A percentile compares a stretch with the other conserved stretches of the same genome.
Conservation (phyloP, 2,888 invertebrate genomes). For the Cosmopolites sordidus region DNA sequence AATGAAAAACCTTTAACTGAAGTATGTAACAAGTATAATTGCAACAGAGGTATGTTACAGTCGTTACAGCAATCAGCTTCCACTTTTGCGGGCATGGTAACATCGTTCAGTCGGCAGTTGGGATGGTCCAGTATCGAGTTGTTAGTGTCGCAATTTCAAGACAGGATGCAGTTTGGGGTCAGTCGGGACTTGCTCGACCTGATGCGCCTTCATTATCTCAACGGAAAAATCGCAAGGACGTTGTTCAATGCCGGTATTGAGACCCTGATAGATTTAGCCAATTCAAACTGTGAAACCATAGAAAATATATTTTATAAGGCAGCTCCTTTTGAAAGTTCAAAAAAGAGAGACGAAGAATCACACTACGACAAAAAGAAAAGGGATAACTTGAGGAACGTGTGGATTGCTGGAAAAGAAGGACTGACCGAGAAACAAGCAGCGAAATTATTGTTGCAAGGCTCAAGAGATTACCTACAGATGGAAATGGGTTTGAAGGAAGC, state of each 20-base stretch:
- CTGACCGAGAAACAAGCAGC: conserved; percentile 81
- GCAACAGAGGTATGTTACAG: conserved; percentile 87
- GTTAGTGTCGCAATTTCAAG: conserved; percentile 88
- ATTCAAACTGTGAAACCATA: conserved; percentile 62
- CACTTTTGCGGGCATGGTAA: conserved; percentile 96
- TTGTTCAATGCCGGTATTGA: conserved; percentile 78
- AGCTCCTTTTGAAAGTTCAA: conserved; percentile 80
- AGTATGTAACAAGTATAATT: conserved; percentile 81
- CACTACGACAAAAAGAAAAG: conserved; percentile 61
- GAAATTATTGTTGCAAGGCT: conserved; percentile 63
- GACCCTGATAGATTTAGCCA: conserved; percentile 73
- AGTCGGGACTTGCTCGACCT: conserved; percentile 88
- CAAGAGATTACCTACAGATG: conserved; percentile 64
- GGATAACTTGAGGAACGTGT: conserved; percentile 66
- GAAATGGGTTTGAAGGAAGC: conserved; percentile 71
- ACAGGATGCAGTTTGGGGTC: conserved; percentile 90
- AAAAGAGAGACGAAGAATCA: conserved; percentile 67
- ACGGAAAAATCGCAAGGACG: conserved; percentile 78
- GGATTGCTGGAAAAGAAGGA: conserved; percentile 75
- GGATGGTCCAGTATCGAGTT: conserved; percentile 91
- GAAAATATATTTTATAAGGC: conserved; percentile 75
- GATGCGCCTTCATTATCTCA: conserved; percentile 77
- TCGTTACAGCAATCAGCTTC: conserved; percentile 91
- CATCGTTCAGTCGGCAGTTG: conserved; percentile 87
- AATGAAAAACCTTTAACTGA: conserved; percentile 78